Evolutionary conservation across 2,888 invertebrate genomes (phyloP), one percentile per base, ranked within the genome.

Genomic region (Sarcophaga caerulescens): DNA sequence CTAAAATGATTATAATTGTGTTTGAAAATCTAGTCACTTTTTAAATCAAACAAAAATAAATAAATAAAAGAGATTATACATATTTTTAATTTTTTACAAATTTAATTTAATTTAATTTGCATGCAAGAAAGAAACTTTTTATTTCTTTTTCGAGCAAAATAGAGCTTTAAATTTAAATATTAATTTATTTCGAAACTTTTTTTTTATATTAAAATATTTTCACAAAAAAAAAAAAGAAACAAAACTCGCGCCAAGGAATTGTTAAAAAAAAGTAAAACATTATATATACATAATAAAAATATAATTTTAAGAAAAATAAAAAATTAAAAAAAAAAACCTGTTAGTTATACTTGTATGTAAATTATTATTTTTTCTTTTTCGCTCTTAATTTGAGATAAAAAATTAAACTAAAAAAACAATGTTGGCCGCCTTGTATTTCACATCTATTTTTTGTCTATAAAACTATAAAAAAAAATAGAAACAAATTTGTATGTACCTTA

Each of bases 181-280:
- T 62, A 81, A 81, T 44, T 59, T 2, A 57, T 25, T 70, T 65
- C 45, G 14, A 73, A 57, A 10, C 65, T 70, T 69, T 81, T 74
- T 73, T 78, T n/a, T 57, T 57, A 74, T 68, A 81, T 65, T 69
- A 69, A 71, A 57, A 44, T 65, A 66, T 81, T 77, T 65, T 47
- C 45, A 76, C 78, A 62, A 68, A 52, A 68, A 57, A 68, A 57
- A 74, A 73, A 77, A 80, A 73, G 63, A 76, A 84, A 81, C 86
- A 84, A 79, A 78, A 87, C 89, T 90, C 89, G 89, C 91, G 91
- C 91, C 91, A 91, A 90, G 91, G 91, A 91, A 91, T 91, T 91
- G 91, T 91, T 91, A 90, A 89, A 89, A 87, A 88, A 87, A 88
- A 88, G 81, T 80, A 74, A 59, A 80, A 80, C 71, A 83, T 85